Conservation (phyloP, 2,888 invertebrate species). For the Apoda limacodes region DNA sequence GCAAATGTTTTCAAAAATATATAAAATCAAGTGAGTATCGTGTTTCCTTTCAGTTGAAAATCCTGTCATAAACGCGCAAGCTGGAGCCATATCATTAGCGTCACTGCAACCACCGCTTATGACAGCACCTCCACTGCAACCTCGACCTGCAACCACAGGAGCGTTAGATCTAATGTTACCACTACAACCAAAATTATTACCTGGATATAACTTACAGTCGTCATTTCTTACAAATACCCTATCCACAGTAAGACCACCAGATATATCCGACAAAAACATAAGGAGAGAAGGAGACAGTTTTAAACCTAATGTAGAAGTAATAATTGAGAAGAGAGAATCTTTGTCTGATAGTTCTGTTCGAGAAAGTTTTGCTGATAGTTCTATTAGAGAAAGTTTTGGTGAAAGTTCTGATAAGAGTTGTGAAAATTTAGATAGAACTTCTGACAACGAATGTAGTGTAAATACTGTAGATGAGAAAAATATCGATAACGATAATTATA, state of each 20-base stretch:
- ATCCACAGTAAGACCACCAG: constrained; percentile 60
- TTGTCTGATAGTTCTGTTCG: constrained; percentile 21
- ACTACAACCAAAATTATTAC: constrained; percentile 77
- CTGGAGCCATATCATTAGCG: constrained; percentile 60
- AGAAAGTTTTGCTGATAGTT: no score
- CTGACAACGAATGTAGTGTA: constrained; percentile 29
- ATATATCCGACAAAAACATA: constrained; percentile 29
- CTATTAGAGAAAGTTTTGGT: constrained; percentile 24
- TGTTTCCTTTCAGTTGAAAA: constrained; percentile 67
- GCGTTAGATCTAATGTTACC: constrained; percentile 77
- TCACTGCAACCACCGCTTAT: constrained; percentile 63
- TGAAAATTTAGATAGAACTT: constrained; percentile 35
- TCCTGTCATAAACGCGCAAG: constrained; percentile 58
- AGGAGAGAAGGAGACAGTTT: constrained; percentile 29
- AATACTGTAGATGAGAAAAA: constrained; percentile 31
- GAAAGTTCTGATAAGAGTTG: constrained; percentile 30
- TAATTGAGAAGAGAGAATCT: constrained; percentile 45
- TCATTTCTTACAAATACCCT: constrained; percentile 62
- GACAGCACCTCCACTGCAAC: constrained; percentile 73
- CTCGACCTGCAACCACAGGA: constrained; percentile 77
- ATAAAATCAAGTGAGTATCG: constrained; percentile 13
- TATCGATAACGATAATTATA: constrained; percentile 22
- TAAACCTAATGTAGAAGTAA: constrained; percentile 45
- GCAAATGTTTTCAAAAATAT: no score
- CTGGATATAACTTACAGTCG: constrained; percentile 64